These are phyloP conservation scores for Campoletis raptor DNA, from an alignment of 2,888 invertebrate species.

Conservation along the genomic window DNA sequence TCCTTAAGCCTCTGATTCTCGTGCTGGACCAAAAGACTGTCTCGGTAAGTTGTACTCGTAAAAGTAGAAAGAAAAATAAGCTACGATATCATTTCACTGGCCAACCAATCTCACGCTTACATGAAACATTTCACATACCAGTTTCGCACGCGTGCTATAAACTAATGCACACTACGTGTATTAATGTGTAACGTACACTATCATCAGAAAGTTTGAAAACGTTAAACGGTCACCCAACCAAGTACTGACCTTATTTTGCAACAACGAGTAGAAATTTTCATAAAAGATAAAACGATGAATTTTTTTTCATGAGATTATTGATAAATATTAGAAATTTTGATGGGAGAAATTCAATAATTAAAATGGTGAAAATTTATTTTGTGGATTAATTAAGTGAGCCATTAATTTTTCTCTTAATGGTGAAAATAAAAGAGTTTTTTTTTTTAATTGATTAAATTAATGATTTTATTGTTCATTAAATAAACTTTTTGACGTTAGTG, in stretches of 20 bases:
- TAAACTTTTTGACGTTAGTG: constrained; percentile 24
- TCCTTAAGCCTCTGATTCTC: not conserved
- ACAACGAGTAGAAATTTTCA: no score
- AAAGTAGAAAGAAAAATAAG: constrained; percentile 13
- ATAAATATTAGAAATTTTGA: no score
- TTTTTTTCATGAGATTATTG: no score
- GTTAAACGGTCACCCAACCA: no score
- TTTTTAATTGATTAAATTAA: not conserved
- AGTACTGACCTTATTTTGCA: no score
- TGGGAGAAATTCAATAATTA: no score
- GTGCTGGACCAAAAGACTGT: constrained; percentile 30
- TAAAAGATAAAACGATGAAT: no score
- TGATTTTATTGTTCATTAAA: constrained; percentile 3
- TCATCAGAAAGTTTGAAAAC: not conserved
- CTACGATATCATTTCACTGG: constrained; percentile 62
- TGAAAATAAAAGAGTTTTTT: not conserved
- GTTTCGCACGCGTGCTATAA: constrained; percentile 45
- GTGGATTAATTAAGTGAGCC: not conserved
- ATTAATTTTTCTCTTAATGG: not conserved
- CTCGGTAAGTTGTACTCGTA: constrained; percentile 14
- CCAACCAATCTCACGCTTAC: constrained; percentile 41
- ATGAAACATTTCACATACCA: constrained; percentile 32
- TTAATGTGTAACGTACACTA: constrained; percentile 9
- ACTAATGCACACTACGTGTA: constrained; percentile 5
- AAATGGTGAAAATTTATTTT: not conserved